Evolutionary conservation across 2,113 vertebrate genomes (phyloP).

Genomic region (Marcusenius ussheri): DNA sequence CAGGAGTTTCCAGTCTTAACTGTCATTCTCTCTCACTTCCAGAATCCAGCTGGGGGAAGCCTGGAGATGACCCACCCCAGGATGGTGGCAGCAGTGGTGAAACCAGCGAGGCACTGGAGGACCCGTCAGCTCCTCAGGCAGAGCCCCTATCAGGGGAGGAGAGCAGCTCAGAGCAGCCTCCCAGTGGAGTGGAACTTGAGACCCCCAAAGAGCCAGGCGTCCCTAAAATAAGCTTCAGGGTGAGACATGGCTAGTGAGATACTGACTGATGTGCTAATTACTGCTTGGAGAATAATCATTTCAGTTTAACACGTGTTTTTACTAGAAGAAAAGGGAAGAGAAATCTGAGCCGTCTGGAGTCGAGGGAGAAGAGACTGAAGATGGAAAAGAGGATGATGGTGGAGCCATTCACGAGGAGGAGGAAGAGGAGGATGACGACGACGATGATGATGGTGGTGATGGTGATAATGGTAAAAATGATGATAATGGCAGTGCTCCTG

Average conservation of each 20-base stretch:
- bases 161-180: slow-evolving; percentile 28
- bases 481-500: background rate
- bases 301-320: background rate
- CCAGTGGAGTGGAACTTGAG: slow-evolving; percentile 29
- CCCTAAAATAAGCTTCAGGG: slow-evolving; percentile 65
- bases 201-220: slow-evolving; percentile 27
- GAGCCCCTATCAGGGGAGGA: slow-evolving; percentile 45
- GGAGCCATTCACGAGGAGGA: slow-evolving; percentile 15
- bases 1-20: background rate
- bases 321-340: slow-evolving; percentile 52
- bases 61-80: slow-evolving; percentile 50
- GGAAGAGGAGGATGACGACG: slow-evolving; percentile 23
- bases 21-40: slow-evolving; percentile 15
- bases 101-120: slow-evolving; percentile 29
- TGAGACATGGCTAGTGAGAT: slow-evolving; percentile 37
- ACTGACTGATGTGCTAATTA: background rate
- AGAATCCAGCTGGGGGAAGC: slow-evolving; percentile 92
- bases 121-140: slow-evolving; percentile 39
- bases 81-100: slow-evolving; percentile 23
- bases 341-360: slow-evolving; percentile 24
- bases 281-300: background rate
- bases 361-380: slow-evolving; percentile 28
- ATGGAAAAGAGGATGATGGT: slow-evolving; percentile 25
- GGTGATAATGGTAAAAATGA: background rate
- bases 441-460: slow-evolving; percentile 22